Base-by-base conservation (phyloP, 2,113 vertebrate genomes). In the Manacus vitellinus region DNA sequence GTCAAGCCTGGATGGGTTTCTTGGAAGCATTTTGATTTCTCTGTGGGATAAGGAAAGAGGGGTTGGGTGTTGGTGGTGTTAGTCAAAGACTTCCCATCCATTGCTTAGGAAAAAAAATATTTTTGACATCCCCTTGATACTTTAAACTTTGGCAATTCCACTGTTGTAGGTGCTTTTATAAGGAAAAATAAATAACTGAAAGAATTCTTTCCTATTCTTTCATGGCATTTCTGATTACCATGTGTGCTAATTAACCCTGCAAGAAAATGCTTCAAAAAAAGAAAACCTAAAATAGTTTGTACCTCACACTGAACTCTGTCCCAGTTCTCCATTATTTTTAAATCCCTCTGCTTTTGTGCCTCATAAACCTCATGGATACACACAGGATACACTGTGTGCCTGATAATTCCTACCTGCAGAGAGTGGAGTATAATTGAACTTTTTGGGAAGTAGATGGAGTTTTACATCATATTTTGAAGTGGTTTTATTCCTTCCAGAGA, bases 271-370 rank as follows among this genome's bases (percentile, higher is more conserved):
- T 39, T n/a, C 33, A 30, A 33, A 59, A 44, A 39, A 33, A 56
- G 31, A 56, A 56, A 56, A 15, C 43, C 27, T 58, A 3, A 51
- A 58, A 56, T 21, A 17, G 4, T 39, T 46, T 71, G 20, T 24
- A 1, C 4, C 23, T 1, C 4, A 4, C 15, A 6, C 1, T 20
- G 39, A 46, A 70, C 46, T 68, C 13, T 61, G 39, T 54, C 61
- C 77, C 46, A 54, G 33, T 25, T 89, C 28, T n/a, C 33, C 9
- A 1, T 41, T 28, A 11, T n/a, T 61, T 70, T 75, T 25, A 10
- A 16, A 4, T 46, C 46, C 54, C 25, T n/a, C 15, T 67, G 9
- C 16, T 35, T 55, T 56, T 63, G 54, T 52, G 52, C 44, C 51
- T 13, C 9, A 7, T 9, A 8, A 58, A 6, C 14, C 31, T 49